Evolutionary conservation across 2,888 invertebrate species (phyloP), one percentile per base, ranked within the genome.

Genomic region (Amphipoea oculea): DNA sequence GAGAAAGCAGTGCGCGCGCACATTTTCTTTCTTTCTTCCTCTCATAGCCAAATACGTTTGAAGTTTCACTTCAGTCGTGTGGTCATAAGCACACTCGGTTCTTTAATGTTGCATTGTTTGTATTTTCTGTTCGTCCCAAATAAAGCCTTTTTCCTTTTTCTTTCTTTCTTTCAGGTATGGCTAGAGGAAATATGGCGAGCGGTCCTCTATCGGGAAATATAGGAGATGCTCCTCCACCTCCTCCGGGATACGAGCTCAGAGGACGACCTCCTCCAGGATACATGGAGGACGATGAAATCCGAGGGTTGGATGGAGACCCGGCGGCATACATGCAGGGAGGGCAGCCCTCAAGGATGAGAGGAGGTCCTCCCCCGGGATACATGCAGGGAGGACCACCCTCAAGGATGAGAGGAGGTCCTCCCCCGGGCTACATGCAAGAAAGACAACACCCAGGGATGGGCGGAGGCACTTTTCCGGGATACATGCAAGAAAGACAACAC

Each of bases 371-470:
- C 23, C 17, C 65, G 1, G 76, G 17, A 45, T 17, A 65, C 9
- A 17, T 54, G 17, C 12, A 29, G 29, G 29, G 29, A 29, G 29
- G 29, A 29, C 29, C 29, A 29, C 29, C 29, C 29, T 29, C 29
- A 29, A 29, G 29, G 29, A 29, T 3, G 12, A 54, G 54, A 65
- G 75, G 42, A 77, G 40, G 1, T 17, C 6, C 23, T 7, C 36
- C 14, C 3, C 48, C 62, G 12, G 45, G 36, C 48, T 40, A 5
- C 4, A 69, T 54, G 36, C 36, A 29, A 0, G 45, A 14, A 14
- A 1, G 11, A 1, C 4, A 36, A 4, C 2, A 17, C 0, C 20
- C 17, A 17, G 17, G 11, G 0, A 40, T 48, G 29, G 6, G 12
- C 1, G 1, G 4, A 7, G 45, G 3, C 0, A 2, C 2, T 17